Base-by-base conservation (phyloP, 2,113 vertebrate species). In the Phaethornis superciliosus region DNA sequence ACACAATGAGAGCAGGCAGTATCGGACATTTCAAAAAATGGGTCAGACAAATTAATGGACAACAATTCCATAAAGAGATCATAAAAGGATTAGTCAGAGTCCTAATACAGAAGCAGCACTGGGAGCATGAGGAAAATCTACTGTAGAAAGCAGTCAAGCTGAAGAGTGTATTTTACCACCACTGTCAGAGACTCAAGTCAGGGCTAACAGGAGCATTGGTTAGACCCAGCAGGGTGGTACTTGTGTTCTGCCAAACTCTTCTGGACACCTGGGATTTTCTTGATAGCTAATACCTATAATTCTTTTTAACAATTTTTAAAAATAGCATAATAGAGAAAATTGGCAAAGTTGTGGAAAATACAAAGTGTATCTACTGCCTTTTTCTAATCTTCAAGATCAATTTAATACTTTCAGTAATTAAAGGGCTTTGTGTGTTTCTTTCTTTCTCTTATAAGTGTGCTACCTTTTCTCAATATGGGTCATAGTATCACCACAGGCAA, bases 301-400 rank as follows among this genome's bases (percentile, higher is more conserved):
- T 81, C 19, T 67, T 88, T 74, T 46, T 81, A 92, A 62, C 46
- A 87, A 42, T n/a, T 82, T 82, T n/a, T 19, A 86, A 90, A 83
- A 91, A 89, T 84, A 70, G 12, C 52, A 85, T 52, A 89, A 84
- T 65, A 63, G 52, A 84, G 60, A 93, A 94, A 91, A 94, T 55
- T 2, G 60, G 5, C n/a, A 20, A 64, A 60, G 35, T 58, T 91
- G 59, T 27, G 86, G 60, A 42, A 6, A 89, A 75, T 42, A 11
- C 6, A 63, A 37, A 65, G 67, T 7, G 4, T 44, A 47, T 78
- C 52, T 59, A 37, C 26, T 47, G 17, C 5, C 26, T 67, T 83
- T 76, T 68, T 56, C 70, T 84, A 78, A 23, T 52, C 54, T 82
- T 88, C 32, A 15, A 60, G 62, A 88, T 79, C 37, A 85, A 89